Evolutionary conservation across 35 echinoderm and acorn worm genomes (phyloP), one percentile per base, ranked within the genome.

Genomic region (Nesometra sesokonis): DNA sequence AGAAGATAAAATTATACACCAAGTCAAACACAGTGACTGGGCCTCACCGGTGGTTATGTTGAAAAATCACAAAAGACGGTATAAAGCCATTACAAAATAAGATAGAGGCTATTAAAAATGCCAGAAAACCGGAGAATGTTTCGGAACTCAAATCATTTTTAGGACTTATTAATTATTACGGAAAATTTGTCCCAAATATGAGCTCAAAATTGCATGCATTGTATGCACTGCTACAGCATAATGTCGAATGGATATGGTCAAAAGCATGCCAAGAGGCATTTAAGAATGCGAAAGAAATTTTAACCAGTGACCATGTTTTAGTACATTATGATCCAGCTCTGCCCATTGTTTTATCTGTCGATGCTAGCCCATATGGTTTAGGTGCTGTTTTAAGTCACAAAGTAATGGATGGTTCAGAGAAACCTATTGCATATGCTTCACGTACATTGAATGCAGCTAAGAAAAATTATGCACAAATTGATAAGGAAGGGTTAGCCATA

Each of bases 341-440:
- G 19, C 36, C 77, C 29, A 13, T 81, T 35, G 17, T 88, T 11
- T 33, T 88, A 13, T 43, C 35, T 80, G 86, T 81, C 4, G 86
- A 88, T 40, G 78, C 86, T 15, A 80, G 77, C 13, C 77, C 86
- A 34, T 88, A 88, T 38, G 86, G 86, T n/a, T 35, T 88, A 9
- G 77, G 86, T 33, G 86, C 86, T 30, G 86, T 88, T 38, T 19
- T 88, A 19, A 82, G 77, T 29, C 86, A 88, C 30, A 81, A 36
- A 47, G 34, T 17, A 27, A 35, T 11, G 37, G 78, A 88, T 46
- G 86, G 86, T 35, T 27, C 57, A 34, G 76, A 80, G 17, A 67
- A 77, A 36, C 86, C 11, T 30, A 80, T 81, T 3, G 77, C 86
- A 0, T 88, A 80, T 81, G 86, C 86, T 3, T 88, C 77, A 5